Evolutionary conservation across 2,797 vertebrate genomes (phyloP).

Genomic region (Pyrocephalus nanus): DNA sequence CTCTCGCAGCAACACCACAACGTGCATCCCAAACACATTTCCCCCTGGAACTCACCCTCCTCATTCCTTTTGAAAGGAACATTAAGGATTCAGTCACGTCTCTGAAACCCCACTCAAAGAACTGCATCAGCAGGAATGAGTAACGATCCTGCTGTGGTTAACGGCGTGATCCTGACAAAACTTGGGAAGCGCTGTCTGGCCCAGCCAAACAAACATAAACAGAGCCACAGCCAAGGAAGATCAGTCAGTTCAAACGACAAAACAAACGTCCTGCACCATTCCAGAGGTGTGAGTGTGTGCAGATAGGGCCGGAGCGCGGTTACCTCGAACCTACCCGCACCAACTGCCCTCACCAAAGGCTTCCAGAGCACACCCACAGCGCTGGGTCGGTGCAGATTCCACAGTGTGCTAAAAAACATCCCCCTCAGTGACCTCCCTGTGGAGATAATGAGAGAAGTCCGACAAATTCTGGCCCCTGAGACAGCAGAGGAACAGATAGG

Average conservation of each 20-base stretch:
- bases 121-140: constrained; percentile 40
- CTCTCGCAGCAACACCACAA: background rate
- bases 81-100: constrained; percentile 12
- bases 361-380: background rate
- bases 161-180: background rate
- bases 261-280: constrained; percentile 25
- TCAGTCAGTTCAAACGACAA: constrained; percentile 10
- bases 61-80: background rate
- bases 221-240: background rate
- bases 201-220: constrained; percentile 39
- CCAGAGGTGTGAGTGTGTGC: background rate
- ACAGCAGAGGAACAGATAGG: background rate
- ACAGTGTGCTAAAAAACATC: background rate
- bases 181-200: background rate
- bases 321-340: constrained; percentile 11
- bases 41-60: background rate
- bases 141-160: background rate
- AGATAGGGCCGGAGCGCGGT: background rate
- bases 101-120: constrained; percentile 22
- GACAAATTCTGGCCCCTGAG: background rate
- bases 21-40: background rate
- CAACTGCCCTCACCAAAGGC: constrained; percentile 2
- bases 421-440: background rate
- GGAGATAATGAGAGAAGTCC: background rate
- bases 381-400: background rate